phyloP scores from a whole-genome alignment of 92 coral and sea anemone genomes.

The Meandrina meandrites region DNA sequence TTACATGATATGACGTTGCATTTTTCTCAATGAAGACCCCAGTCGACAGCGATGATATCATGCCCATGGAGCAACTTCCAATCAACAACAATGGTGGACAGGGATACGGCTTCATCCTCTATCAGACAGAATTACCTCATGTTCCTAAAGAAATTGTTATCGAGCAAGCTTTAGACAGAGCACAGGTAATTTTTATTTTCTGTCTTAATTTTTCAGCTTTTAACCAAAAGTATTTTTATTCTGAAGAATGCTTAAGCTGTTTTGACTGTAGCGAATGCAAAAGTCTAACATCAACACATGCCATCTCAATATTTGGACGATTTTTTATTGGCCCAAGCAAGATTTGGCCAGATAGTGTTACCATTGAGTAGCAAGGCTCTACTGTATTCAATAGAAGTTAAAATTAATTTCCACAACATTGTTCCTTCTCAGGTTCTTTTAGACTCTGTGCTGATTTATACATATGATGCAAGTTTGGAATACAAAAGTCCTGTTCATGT shows the following conservation, averaged over 20 bases:
- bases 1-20: neutral
- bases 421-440: constrained; percentile 14
- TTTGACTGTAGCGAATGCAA: no score
- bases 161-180: constrained; percentile 74
- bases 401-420: neutral
- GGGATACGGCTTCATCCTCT: constrained; percentile 85
- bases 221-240: no score
- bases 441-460: constrained; percentile 16
- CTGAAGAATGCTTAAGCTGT: no score
- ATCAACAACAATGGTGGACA: constrained; percentile 85
- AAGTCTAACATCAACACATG: no score
- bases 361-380: no score
- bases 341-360: no score
- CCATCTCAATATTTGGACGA: no score
- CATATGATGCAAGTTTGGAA: constrained; percentile 35
- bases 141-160: constrained; percentile 64
- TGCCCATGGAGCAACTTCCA: constrained; percentile 88
- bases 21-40: constrained; percentile 29
- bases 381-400: neutral
- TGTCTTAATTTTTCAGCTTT: neutral
- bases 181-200: constrained; percentile 60
- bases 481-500: neutral
- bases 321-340: no score
- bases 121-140: constrained; percentile 61
- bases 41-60: constrained; percentile 55